Base-by-base conservation (phyloP, 2,888 invertebrate genomes). In the Heteromurus nitidus region DNA sequence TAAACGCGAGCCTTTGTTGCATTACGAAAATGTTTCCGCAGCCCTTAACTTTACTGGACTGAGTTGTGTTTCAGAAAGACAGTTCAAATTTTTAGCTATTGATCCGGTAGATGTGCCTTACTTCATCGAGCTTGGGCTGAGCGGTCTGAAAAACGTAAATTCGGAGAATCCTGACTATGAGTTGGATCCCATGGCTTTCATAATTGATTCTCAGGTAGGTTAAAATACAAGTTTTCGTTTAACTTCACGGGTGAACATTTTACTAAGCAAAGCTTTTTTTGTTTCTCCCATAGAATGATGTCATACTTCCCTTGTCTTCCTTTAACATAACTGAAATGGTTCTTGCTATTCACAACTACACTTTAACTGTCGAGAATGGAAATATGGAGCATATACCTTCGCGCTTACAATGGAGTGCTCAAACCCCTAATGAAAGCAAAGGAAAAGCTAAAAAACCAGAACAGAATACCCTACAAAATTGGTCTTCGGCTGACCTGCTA, bases 71-170 rank as follows among this genome's bases (percentile, higher is more conserved):
- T 80, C 85, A 0, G 74, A 84, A 26, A 42, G 84, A 26, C 80
- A 83, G 11, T 86, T 87, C 26, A 82, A 83, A 47, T 87, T 87
- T 65, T 62, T 86, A 11, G 82, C 87, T n/a, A 73, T 87, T 58
- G 87, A 87, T 70, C 87, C 87, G 16, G 79, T 84, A 0, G 87
- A 87, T 73, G 81, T 87, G 42, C 87, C 86, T 65, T 79, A 85
- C 50, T 86, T 87, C 62, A 68, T 85, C 20, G 72, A 82, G 9
- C 53, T 87, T 16, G 85, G 84, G 16, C 81, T 87, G 3, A 85
- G 75, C 55, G 81, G 82, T 36, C 58, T 84, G 7, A 68, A 58
- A 31, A 67, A 26, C n/a, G 9, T 30, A 11, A 26, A 58, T 24
- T 47, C 9, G 20, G 53, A 79, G 31, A 53, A 42, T n/a, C 31